A percentile compares a stretch with the other conserved stretches of the same genome.
Conservation (phyloP, 2,113 vertebrate genomes). For the Atlantisia rogersi region DNA sequence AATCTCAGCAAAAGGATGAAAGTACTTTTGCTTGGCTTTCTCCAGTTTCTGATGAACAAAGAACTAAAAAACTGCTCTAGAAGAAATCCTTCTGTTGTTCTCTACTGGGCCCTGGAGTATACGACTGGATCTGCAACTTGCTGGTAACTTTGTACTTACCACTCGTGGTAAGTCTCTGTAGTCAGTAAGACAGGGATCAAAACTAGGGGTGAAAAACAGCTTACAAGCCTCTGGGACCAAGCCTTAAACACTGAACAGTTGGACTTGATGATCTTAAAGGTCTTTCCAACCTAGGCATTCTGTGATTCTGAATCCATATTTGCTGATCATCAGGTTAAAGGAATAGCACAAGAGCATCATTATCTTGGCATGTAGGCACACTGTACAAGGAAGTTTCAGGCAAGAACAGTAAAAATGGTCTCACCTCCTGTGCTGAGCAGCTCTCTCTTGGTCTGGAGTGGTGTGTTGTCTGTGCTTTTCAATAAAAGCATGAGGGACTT, state of each 20-base stretch:
- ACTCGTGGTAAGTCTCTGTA: background rate
- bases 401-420: background rate
- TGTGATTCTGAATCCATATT: background rate
- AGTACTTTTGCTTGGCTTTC: background rate
- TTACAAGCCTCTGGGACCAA: background rate
- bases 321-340: background rate
- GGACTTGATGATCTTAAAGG: too few species aligned
- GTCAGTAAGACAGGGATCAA: background rate
- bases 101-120: background rate
- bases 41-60: background rate
- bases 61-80: background rate
- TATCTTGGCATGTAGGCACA: background rate
- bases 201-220: background rate
- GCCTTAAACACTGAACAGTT: background rate
- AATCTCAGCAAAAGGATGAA: background rate
- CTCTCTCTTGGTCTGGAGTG: background rate
- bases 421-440: background rate
- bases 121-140: background rate
- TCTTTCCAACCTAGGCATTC: too few species aligned
- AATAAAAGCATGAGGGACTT: rapidly evolving
- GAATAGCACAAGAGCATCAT: background rate
- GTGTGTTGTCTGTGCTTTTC: background rate
- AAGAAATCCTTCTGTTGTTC: background rate
- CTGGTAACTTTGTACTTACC: background rate
- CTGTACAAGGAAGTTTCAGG: background rate